Percentiles rank a stretch among this genome's conserved stretches.
phyloP scores from a whole-genome alignment of 2,888 invertebrate genomes.

The Diabrotica balteata region DNA sequence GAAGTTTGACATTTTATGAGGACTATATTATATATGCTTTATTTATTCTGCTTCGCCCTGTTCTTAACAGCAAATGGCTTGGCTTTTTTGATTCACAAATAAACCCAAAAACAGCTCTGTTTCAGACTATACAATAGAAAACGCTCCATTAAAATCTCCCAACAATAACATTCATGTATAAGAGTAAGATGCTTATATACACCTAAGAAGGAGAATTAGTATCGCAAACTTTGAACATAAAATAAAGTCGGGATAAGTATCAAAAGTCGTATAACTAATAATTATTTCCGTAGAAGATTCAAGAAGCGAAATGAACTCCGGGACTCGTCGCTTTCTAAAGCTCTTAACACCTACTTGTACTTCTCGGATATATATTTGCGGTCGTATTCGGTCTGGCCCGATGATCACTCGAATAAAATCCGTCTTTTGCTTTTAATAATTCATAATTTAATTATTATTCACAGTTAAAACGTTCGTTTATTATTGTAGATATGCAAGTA shows the following conservation, averaged over 20 bases:
- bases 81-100: conserved; percentile 12
- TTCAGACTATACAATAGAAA: conserved; percentile 29
- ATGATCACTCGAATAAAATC: no score
- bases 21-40: no score
- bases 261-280: conserved; percentile 50
- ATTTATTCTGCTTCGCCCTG: conserved; percentile 22
- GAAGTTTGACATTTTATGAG: no score
- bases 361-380: background rate
- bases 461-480: no score
- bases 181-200: conserved; percentile 27
- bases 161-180: conserved; percentile 43
- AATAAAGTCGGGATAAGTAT: conserved; percentile 49
- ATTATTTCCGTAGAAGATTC: conserved; percentile 41
- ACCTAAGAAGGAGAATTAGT: conserved; percentile 40
- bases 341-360: conserved; percentile 20
- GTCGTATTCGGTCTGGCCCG: no score
- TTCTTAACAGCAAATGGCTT: conserved; percentile 22
- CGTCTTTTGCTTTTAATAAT: no score
- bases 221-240: conserved; percentile 45
- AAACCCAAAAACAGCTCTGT: background rate
- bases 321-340: conserved; percentile 8
- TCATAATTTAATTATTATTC: no score
- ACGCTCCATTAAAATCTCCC: conserved; percentile 43
- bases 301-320: conserved; percentile 14
- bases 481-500: no score